Base-by-base conservation (phyloP, 1,140 invertebrate genomes). In the Microplitis mediator region DNA sequence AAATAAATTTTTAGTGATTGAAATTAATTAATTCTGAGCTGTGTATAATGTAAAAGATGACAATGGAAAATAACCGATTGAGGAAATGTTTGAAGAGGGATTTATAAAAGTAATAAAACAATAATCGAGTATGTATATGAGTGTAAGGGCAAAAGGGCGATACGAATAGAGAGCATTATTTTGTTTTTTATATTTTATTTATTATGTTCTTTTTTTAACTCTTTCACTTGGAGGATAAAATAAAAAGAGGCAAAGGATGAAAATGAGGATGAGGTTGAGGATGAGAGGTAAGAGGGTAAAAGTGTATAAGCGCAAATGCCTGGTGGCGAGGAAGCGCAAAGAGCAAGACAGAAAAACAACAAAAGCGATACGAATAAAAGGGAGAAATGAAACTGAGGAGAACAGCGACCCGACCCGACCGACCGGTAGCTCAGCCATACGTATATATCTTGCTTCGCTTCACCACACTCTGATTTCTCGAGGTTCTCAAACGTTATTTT, bases 341-440 rank as follows among this genome's bases (percentile, higher is more conserved):
- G 61, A 64, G 60, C 14, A 9, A 58, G 68, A 69, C 32, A 65
- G 50, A 71, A 51, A 45, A 63, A 52, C 13, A 73, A 65, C 16
- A 73, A 60, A 68, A 72, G 6, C 39, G 39, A 45, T 45, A 45
- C 39, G 39, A 45, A 45, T 9, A 78, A 84, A 82, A 81, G 74
- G 73, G 69, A 79, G 76, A 79, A 80, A 81, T 69, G 77, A 77
- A 82, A 80, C 71, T 78, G 71, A 76, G 74, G 78, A 80, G 77
- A 82, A 84, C 80, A 82, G 81, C 80, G 82, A 83, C 80, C 81
- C 81, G 81, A 84, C 83, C 80, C 79, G 81, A 83, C 79, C 81
- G 82, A 83, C 82, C 83, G 83, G 83, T 84, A 84, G 83, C 82
- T 62, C 78, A 76, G 76, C 77, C 71, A 71, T 74, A 77, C 77